Conservation (phyloP, 2,888 invertebrate genomes). For the Heteropelma amictum region DNA sequence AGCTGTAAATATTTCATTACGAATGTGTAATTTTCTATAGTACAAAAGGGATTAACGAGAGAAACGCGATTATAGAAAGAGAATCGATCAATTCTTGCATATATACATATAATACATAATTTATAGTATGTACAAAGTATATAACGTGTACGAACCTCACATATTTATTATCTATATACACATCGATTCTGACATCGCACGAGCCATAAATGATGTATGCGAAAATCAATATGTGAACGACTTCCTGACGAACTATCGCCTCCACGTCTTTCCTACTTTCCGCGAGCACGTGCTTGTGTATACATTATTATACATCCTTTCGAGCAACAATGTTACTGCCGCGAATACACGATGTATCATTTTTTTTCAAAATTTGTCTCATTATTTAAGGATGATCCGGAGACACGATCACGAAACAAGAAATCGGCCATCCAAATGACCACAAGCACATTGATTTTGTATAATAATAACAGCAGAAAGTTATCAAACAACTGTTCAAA, state of each 20-base stretch:
- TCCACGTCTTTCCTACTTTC: slow-evolving; percentile 43
- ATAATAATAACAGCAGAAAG: too few relatives aligned
- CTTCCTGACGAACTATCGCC: slow-evolving; percentile 57
- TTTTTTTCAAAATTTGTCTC: not conserved
- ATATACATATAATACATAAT: not conserved
- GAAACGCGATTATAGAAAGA: slow-evolving; percentile 3
- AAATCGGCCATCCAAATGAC: too few relatives aligned
- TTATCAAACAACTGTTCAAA: too few relatives aligned
- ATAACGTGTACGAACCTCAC: slow-evolving; percentile 14
- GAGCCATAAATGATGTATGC: slow-evolving; percentile 62
- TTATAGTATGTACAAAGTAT: not conserved
- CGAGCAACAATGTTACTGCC: not conserved
- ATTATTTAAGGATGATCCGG: too few relatives aligned
- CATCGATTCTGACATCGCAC: slow-evolving; percentile 60
- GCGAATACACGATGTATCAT: too few relatives aligned
- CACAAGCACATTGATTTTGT: too few relatives aligned
- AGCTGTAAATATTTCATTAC: too few relatives aligned
- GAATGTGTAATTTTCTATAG: too few relatives aligned
- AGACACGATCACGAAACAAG: too few relatives aligned
- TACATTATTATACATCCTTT: slow-evolving; percentile 4
- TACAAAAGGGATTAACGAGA: not conserved
- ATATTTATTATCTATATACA: slow-evolving; percentile 6
- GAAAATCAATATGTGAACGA: slow-evolving; percentile 68
- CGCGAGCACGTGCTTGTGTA: slow-evolving; percentile 47
- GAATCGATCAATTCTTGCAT: slow-evolving; percentile 5